phyloP scores from a whole-genome alignment of 1,140 invertebrate species.

The Myzus persicae region DNA sequence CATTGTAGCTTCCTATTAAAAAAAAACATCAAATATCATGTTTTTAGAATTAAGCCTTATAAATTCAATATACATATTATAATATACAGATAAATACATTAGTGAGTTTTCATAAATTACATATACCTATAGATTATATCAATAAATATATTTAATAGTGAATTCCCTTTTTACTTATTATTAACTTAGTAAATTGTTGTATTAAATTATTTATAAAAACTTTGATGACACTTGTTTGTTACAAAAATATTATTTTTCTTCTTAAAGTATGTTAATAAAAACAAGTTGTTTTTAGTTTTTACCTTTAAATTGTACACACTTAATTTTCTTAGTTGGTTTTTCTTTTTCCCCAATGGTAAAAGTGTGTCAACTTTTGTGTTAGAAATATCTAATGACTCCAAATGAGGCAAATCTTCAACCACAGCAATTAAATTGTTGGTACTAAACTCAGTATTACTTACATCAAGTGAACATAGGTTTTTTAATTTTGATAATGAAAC shows the following conservation, averaged over 20 bases:
- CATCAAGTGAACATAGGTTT: constrained; percentile 74
- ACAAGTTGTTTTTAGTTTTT: constrained; percentile 60
- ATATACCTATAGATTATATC: not conserved
- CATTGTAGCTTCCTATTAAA: constrained; percentile 51
- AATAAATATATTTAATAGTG: not conserved
- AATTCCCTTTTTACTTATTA: not conserved
- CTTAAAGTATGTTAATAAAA: not conserved
- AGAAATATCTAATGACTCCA: constrained; percentile 78
- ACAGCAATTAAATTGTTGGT: constrained; percentile 70
- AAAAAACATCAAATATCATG: not conserved
- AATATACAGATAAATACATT: not conserved
- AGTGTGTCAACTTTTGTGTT: constrained; percentile 75
- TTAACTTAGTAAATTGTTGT: not conserved
- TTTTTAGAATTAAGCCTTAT: not conserved
- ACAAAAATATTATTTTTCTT: too few species aligned
- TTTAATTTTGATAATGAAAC: constrained; percentile 69
- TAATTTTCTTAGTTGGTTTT: constrained; percentile 71
- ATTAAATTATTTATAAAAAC: not conserved
- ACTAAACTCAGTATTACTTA: constrained; percentile 75
- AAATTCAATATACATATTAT: too few species aligned
- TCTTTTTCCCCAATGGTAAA: constrained; percentile 71
- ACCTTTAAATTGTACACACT: constrained; percentile 74
- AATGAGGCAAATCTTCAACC: constrained; percentile 73
- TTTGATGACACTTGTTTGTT: not conserved
- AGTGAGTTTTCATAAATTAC: not conserved